A percentile compares a stretch with the other conserved stretches of the same genome.
phyloP scores from a whole-genome alignment of 2,113 vertebrate species.

The Thomomys bottae region DNA sequence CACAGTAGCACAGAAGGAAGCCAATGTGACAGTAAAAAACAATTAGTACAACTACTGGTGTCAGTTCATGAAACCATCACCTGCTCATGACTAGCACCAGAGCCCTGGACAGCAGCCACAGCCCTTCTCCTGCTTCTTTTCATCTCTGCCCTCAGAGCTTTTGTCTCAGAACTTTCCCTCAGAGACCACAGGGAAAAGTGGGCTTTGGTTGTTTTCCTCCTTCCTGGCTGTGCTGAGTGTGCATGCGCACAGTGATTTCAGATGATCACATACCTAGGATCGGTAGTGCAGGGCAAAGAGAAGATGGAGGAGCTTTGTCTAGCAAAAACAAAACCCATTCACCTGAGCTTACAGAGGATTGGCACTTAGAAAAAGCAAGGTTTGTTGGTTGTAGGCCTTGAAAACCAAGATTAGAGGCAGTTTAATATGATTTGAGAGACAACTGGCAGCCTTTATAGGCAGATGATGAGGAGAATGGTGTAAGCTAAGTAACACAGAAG shows the following conservation, averaged over 20 bases:
- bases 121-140: background rate
- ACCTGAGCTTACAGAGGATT: background rate
- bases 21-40: background rate
- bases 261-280: background rate
- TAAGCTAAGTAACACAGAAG: conserved; percentile 49
- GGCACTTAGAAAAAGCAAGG: background rate
- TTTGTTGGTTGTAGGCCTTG: conserved; percentile 36
- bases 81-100: background rate
- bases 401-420: background rate
- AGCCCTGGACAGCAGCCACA: background rate
- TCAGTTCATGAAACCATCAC: fast-evolving
- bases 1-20: background rate
- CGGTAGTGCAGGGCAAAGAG: background rate
- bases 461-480: background rate
- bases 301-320: conserved; percentile 19
- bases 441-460: conserved; percentile 35
- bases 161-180: background rate
- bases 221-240: background rate
- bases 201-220: background rate
- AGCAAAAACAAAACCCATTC: background rate
- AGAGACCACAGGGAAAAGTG: background rate
- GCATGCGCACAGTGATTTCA: fast-evolving
- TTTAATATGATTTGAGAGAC: conserved; percentile 68
- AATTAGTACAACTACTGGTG: background rate
- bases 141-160: background rate